phyloP scores from a whole-genome alignment of 2,888 invertebrate species.

The Sussaba pulchella region DNA sequence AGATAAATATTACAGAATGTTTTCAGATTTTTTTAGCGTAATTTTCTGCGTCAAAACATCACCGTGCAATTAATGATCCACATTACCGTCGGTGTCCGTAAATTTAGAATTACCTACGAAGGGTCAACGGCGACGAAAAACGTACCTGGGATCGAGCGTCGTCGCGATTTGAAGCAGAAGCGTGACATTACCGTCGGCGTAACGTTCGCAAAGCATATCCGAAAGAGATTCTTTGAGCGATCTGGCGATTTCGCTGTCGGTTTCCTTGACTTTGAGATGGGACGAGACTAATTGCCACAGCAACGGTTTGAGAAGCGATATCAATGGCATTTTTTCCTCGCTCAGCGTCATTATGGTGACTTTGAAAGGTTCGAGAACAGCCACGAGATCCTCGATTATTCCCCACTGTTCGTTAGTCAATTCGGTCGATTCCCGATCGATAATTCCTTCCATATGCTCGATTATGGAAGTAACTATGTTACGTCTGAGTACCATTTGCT shows the following conservation, averaged over 20 bases:
- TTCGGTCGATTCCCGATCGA: slow-evolving; percentile 79
- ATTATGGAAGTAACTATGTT: slow-evolving; percentile 80
- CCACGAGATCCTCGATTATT: slow-evolving; percentile 83
- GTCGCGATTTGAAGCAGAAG: slow-evolving; percentile 84
- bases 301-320: slow-evolving; percentile 85
- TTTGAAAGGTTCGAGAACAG: slow-evolving; percentile 85
- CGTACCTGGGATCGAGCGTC: slow-evolving; percentile 84
- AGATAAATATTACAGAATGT: no score
- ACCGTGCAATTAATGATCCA: no score
- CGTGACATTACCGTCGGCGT: slow-evolving; percentile 81
- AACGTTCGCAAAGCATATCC: slow-evolving; percentile 82
- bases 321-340: slow-evolving; percentile 85
- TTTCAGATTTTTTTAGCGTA: no score
- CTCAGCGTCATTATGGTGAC: slow-evolving; percentile 85
- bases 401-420: slow-evolving; percentile 83
- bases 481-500: slow-evolving; percentile 81
- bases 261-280: slow-evolving; percentile 83
- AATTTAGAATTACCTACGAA: no score
- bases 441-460: slow-evolving; percentile 78
- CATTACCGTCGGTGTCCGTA: no score
- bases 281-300: slow-evolving; percentile 85
- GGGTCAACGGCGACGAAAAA: no score
- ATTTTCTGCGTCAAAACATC: no score
- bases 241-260: slow-evolving; percentile 80
- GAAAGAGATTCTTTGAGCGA: slow-evolving; percentile 83